These are phyloP conservation scores for Meandrina meandrites DNA, from an alignment of 92 coral and sea anemone species.

Conservation along the genomic window DNA sequence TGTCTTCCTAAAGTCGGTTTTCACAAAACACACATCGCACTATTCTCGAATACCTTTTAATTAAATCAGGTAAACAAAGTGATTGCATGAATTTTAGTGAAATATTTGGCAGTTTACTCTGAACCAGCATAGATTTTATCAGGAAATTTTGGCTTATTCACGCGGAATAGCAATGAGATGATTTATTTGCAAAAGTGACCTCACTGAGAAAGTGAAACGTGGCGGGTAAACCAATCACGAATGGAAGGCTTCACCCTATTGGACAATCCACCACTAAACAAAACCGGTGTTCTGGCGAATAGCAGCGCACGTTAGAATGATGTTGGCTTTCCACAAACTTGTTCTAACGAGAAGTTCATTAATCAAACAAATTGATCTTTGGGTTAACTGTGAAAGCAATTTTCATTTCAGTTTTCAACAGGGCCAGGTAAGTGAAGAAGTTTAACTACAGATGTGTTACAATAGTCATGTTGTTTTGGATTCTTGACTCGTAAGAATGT, in stretches of 20 bases:
- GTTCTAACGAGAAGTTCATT: neutral
- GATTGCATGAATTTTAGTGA: too few relatives aligned
- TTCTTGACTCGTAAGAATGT: neutral
- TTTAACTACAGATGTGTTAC: neutral
- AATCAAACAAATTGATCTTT: too few relatives aligned
- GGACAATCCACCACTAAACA: neutral
- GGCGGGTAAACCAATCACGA: neutral
- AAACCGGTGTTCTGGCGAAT: neutral
- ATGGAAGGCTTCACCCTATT: neutral
- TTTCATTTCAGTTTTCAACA: neutral
- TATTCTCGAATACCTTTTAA: too few relatives aligned
- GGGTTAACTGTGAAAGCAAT: too few relatives aligned
- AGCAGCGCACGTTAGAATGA: neutral
- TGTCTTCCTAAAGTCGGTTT: too few relatives aligned
- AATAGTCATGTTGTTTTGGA: neutral
- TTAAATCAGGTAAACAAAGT: too few relatives aligned
- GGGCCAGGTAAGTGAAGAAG: neutral
- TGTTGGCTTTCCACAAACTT: neutral
- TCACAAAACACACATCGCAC: too few relatives aligned
- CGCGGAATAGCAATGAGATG: neutral
- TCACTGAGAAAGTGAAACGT: neutral
- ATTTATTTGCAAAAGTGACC: neutral
- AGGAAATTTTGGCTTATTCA: neutral
- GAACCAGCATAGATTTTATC: too few relatives aligned
- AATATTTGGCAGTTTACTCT: too few relatives aligned